Conservation (phyloP, 2,888 invertebrate genomes). For the Metacarcinus magister region DNA sequence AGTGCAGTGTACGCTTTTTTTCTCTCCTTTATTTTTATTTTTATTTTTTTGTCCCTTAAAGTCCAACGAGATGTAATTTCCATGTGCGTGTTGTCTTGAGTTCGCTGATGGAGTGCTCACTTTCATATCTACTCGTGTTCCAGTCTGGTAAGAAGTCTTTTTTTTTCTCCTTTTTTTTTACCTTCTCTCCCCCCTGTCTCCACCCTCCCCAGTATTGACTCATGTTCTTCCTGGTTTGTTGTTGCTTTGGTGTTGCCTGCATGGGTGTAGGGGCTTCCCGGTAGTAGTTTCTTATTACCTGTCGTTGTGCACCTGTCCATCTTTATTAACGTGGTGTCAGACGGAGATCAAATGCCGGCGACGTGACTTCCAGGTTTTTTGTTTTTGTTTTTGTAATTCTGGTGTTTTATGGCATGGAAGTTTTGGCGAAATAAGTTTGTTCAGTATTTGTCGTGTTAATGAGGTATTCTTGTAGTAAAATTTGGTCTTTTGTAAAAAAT, state of each 20-base stretch:
- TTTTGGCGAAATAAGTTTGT: neutral
- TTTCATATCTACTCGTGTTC: conserved; percentile 17
- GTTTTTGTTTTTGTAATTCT: neutral
- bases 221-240: neutral
- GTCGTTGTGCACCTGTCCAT: neutral
- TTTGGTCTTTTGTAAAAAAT: neutral
- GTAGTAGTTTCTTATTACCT: neutral
- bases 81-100: conserved; percentile 12
- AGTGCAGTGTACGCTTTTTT: neutral
- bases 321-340: neutral
- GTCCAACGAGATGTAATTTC: neutral
- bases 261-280: neutral
- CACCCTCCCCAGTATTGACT: neutral
- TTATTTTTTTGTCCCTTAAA: neutral
- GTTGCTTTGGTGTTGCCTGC: neutral
- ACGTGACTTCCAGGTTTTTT: neutral
- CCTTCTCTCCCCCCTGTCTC: neutral
- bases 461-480: neutral
- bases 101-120: neutral
- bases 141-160: neutral
- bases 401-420: neutral
- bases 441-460: neutral
- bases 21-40: neutral
- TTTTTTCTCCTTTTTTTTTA: neutral
- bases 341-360: neutral